A percentile compares a stretch with the other conserved stretches of the same genome.
These are phyloP conservation scores for Pachliopta kotzebuea DNA, from an alignment of 2,888 invertebrate genomes.

Conservation along the genomic window DNA sequence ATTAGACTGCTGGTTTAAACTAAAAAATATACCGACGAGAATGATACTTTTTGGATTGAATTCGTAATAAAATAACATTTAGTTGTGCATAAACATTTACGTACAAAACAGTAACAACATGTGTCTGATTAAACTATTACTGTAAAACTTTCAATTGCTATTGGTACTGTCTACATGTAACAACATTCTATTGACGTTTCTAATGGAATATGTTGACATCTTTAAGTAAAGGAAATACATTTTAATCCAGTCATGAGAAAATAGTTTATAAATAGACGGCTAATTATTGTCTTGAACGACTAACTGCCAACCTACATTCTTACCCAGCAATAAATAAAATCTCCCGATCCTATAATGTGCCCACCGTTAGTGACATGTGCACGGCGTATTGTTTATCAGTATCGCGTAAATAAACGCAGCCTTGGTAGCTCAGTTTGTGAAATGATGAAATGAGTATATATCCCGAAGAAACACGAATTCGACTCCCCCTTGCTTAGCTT, in stretches of 20 bases:
- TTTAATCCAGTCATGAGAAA: conserved; percentile 34
- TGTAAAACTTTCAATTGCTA: background rate
- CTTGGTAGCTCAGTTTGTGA: too few species aligned
- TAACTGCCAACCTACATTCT: conserved; percentile 44
- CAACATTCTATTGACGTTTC: background rate
- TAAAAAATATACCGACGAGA: conserved; percentile 3
- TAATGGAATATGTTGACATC: background rate
- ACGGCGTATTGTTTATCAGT: conserved; percentile 50
- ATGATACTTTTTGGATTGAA: background rate
- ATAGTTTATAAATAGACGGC: conserved; percentile 46
- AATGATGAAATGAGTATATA: too few species aligned
- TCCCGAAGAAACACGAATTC: too few species aligned
- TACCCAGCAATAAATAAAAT: conserved; percentile 61
- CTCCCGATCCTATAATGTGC: conserved; percentile 60
- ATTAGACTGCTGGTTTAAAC: conserved; percentile 7
- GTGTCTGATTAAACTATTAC: too few species aligned
- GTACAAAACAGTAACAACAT: too few species aligned
- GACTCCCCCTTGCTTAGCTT: too few species aligned
- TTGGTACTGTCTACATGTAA: background rate
- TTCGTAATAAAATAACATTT: background rate
- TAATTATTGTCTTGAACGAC: conserved; percentile 45
- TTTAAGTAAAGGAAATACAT: background rate
- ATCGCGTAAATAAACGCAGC: conserved; percentile 46
- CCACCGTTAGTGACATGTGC: conserved; percentile 51
- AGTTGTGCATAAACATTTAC: too few species aligned